Evolutionary conservation across 2,888 invertebrate species (phyloP), one percentile per base, ranked within the genome.

Genomic region (Erebia ligea): DNA sequence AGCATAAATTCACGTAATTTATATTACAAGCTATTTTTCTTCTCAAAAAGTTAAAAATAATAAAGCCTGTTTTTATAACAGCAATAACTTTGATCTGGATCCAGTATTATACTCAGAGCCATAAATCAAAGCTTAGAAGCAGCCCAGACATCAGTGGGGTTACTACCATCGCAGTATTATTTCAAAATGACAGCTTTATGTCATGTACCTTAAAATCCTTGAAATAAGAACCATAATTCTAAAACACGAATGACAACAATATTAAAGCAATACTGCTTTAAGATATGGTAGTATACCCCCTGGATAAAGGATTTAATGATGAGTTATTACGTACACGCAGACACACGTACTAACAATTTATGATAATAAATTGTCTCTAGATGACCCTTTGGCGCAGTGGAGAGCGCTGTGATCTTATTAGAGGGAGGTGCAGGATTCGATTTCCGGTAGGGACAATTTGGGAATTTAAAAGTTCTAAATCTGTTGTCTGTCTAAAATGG

Each of bases 291-390:
- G 6, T 34, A 34, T 34, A 6, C 34, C 2, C 34, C 6, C 34
- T 19, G 65, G 65, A 65, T 65, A 65, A 65, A 65, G 65, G 65
- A 21, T 61, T 61, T 65, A 65, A 65, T 40, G 65, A 65, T 65
- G 54, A 65, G 65, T 65, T 65, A 65, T 65, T 65, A 54, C 65
- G 65, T 65, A 65, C 54, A 65, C 17, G 40, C 42, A 42, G 17
- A 40, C 54, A 54, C 19, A 54, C 40, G 52, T 40, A 19, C 40
- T 54, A 17, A 54, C 54, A 65, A 54, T 54, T 65, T 17, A 34
- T n/a, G 50, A 65, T 40, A 19, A 65, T 19, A 61, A 61, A 42
- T 17, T 4, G 15, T 25, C 25, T 58, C 19, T 10, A 19, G 15
- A 15, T 25, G 13, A 13, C 10, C 21, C 2, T 19, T 1, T 56